Evolutionary conservation across 2,113 vertebrate genomes (phyloP).

Genomic region (Scalopus aquaticus): DNA sequence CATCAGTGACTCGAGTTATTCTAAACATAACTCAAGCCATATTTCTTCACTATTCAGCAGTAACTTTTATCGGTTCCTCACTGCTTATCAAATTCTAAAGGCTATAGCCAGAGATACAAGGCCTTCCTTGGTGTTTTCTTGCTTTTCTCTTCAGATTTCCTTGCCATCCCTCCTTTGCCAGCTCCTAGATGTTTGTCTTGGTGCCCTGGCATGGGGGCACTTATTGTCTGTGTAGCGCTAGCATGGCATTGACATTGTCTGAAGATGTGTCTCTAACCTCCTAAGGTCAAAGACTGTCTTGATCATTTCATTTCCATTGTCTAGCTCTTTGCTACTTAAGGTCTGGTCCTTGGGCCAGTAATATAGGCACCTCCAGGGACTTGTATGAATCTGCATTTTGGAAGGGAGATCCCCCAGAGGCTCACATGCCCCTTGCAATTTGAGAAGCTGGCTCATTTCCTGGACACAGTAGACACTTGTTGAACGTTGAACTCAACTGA

Average conservation of each 20-base stretch:
- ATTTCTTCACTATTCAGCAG: neutral
- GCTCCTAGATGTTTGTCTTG: neutral
- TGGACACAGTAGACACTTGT: neutral
- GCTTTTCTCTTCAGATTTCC: neutral
- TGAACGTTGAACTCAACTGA: neutral
- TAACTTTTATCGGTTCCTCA: neutral
- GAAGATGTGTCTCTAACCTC: neutral
- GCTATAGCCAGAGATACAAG: neutral
- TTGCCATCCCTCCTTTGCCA: neutral
- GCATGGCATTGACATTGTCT: neutral
- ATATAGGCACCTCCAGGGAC: neutral
- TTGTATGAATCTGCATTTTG: neutral
- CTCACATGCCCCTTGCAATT: fast-evolving
- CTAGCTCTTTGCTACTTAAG: neutral
- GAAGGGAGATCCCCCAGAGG: neutral
- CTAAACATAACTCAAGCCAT: neutral
- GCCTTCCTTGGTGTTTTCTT: neutral
- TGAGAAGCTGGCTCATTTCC: neutral
- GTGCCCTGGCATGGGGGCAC: neutral
- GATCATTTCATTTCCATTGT: neutral
- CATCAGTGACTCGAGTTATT: neutral
- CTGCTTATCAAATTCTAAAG: neutral
- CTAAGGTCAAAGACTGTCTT: neutral
- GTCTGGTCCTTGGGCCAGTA: neutral
- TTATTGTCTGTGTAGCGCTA: neutral